Conservation (phyloP, 2,888 invertebrate genomes). For the Cancer borealis region DNA sequence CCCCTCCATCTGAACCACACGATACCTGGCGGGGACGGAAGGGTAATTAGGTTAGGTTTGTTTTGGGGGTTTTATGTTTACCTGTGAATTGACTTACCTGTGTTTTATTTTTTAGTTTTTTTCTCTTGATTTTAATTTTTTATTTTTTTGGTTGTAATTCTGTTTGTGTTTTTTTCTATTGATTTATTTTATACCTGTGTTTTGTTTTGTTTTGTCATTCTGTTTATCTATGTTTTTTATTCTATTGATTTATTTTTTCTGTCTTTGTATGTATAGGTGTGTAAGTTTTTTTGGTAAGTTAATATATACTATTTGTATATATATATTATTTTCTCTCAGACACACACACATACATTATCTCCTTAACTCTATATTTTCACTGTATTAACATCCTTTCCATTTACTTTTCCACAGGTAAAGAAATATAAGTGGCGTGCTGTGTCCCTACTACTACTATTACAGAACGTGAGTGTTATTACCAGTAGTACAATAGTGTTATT, state of each 20-base stretch:
- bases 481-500: not conserved
- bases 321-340: not conserved
- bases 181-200: not conserved
- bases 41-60: not conserved
- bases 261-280: not conserved
- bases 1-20: conserved; percentile 98
- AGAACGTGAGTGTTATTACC: not conserved
- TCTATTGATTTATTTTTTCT: not conserved
- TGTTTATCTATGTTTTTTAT: not conserved
- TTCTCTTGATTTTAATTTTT: not conserved
- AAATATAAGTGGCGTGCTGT: not conserved
- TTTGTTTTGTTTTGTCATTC: not conserved
- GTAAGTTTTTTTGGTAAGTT: no score
- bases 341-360: not conserved
- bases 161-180: no score
- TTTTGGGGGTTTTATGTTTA: not conserved
- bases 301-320: not conserved
- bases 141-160: no score
- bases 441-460: not conserved
- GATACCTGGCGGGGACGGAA: conserved; percentile 84
- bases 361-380: not conserved
- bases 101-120: not conserved
- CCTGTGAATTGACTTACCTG: not conserved
- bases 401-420: not conserved
- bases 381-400: not conserved